Base-by-base conservation (phyloP, 2,888 invertebrate genomes). In the Brachycybe producta region DNA sequence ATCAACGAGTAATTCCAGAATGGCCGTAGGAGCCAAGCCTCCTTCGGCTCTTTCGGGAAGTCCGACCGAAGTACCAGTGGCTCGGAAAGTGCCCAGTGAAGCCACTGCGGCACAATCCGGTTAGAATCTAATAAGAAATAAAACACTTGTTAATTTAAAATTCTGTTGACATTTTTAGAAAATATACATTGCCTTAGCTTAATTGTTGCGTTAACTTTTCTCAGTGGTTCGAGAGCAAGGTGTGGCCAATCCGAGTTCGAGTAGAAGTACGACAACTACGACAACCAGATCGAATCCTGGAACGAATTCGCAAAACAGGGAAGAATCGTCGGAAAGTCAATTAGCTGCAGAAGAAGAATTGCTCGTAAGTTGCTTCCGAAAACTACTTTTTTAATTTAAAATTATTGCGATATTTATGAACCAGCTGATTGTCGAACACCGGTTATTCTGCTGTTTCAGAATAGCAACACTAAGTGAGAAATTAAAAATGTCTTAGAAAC, bases 311-410 rank as follows among this genome's bases (percentile, higher is more conserved):
- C 32, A n/a, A 11, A 32, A 11, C 32, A 11, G 32, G 3, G 24
- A 45, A 21, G 32, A 45, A 23, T 45, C 34, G 19, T 32, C 38
- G 7, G 17, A 45, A 19, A 45, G 45, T 21, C 32, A 19, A 27
- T 15, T 42, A 19, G 45, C 45, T 23, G 45, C 45, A 11, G 45
- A 45, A 34, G 45, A 45, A 21, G 45, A 30, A 45, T 34, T 45
- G 26, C 17, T 45, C 21, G 45, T 45, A 11, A 34, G 45, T 42
- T 26, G 8, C 28, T n/a, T n/a, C n/a, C n/a, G n/a, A n/a, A n/a
- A n/a, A n/a, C n/a, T n/a, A n/a, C n/a, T n/a, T n/a, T n/a, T n/a
- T n/a, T n/a, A n/a, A n/a, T n/a, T n/a, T n/a, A n/a, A n/a, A n/a
- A n/a, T n/a, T n/a, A n/a, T n/a, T n/a, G n/a, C n/a, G n/a, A n/a